phyloP scores from a whole-genome alignment of 2,888 invertebrate species.

The Dynastes maya region DNA sequence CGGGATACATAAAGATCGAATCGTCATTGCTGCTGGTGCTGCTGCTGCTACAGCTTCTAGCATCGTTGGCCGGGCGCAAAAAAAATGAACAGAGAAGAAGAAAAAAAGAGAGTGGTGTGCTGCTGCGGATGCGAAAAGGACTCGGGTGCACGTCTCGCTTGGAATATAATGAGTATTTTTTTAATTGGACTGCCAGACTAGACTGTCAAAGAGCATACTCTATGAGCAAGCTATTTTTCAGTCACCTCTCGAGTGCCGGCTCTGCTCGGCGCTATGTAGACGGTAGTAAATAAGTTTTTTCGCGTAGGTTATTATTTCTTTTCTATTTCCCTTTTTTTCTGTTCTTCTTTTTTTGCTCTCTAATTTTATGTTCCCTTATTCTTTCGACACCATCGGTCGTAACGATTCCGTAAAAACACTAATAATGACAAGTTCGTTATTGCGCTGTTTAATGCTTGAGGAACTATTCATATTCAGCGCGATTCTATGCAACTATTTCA shows the following conservation, averaged over 20 bases:
- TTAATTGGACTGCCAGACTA: constrained; percentile 62
- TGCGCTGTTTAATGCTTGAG: no score
- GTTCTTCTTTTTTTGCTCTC: neutral
- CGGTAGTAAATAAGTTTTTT: constrained; percentile 44
- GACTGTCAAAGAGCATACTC: constrained; percentile 64
- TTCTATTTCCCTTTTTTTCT: neutral
- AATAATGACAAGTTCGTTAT: no score
- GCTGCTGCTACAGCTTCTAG: neutral
- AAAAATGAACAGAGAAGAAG: constrained; percentile 17
- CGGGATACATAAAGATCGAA: constrained; percentile 25
- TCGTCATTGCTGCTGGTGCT: constrained; percentile 16
- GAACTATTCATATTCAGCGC: no score
- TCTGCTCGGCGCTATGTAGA: constrained; percentile 23
- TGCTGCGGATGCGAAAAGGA: constrained; percentile 51
- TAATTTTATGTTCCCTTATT: constrained; percentile 2
- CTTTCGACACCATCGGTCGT: neutral
- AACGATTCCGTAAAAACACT: neutral
- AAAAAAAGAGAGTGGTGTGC: neutral
- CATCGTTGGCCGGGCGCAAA: constrained; percentile 5
- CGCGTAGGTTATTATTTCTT: constrained; percentile 33
- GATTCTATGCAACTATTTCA: no score
- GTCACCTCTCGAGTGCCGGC: constrained; percentile 42
- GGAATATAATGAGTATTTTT: constrained; percentile 62
- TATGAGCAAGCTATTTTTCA: constrained; percentile 50
- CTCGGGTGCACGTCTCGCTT: constrained; percentile 48